A percentile compares a stretch with the other conserved stretches of the same genome.
Evolutionary conservation across 1,140 invertebrate species (phyloP).

Genomic region (Drosophila busckii): DNA sequence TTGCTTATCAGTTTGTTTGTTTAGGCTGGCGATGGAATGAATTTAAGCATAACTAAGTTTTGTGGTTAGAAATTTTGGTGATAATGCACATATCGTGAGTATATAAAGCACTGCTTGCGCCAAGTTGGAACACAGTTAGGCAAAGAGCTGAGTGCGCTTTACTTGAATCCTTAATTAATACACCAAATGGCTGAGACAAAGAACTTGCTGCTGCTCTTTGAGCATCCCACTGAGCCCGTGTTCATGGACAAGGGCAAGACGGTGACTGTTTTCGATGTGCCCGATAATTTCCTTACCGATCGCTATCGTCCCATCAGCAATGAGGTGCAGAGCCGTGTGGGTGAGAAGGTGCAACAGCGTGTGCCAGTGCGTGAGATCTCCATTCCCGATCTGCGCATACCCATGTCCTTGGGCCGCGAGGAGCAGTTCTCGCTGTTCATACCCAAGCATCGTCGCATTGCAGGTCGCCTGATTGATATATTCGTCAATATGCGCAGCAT

Average conservation of each 20-base stretch:
- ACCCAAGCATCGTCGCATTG: conserved; percentile 84
- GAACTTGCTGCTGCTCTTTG: conserved; percentile 83
- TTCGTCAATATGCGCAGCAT: conserved; percentile 86
- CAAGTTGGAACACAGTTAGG: conserved; percentile 17
- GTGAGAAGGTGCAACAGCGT: conserved; percentile 80
- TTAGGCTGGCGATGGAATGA: neutral
- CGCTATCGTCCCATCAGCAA: conserved; percentile 81
- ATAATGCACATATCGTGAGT: conserved; percentile 81
- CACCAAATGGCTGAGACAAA: conserved; percentile 78
- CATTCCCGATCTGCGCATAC: conserved; percentile 84
- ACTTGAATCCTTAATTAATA: neutral
- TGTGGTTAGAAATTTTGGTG: conserved; percentile 71
- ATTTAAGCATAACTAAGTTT: neutral
- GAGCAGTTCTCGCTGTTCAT: conserved; percentile 88
- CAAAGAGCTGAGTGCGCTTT: neutral
- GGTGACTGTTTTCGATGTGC: conserved; percentile 83
- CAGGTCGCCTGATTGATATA: conserved; percentile 85
- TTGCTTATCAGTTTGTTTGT: conserved; percentile 12
- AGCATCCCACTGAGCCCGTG: conserved; percentile 87
- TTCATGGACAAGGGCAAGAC: conserved; percentile 85
- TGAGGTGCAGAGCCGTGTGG: conserved; percentile 81
- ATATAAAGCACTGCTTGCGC: conserved; percentile 3
- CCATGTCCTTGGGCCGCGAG: conserved; percentile 83
- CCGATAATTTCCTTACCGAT: conserved; percentile 82
- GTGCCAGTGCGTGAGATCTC: conserved; percentile 84